phyloP scores from a whole-genome alignment of 2,797 vertebrate genomes.

The Sphaeramia orbicularis region DNA sequence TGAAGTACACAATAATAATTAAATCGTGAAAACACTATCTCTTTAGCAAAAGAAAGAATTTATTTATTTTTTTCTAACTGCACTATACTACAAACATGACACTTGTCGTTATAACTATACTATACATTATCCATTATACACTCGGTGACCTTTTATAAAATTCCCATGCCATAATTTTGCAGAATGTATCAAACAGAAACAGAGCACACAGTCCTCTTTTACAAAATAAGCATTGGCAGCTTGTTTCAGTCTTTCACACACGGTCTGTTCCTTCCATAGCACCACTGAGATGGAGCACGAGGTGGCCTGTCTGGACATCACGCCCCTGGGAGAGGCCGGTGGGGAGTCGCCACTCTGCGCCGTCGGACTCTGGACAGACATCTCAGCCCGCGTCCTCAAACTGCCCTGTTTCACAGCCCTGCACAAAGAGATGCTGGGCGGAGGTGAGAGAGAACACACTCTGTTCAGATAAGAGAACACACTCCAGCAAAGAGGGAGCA shows the following conservation, averaged over 20 bases:
- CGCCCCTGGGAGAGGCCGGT: conserved; percentile 90
- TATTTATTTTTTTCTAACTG: too few relatives aligned
- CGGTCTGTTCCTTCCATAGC: conserved; percentile 72
- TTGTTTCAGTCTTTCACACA: conserved; percentile 10
- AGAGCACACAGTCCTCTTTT: background rate
- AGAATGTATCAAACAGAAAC: too few relatives aligned
- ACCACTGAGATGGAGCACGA: conserved; percentile 98
- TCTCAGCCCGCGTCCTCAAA: conserved; percentile 95
- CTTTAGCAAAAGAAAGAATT: too few relatives aligned
- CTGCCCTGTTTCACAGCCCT: conserved; percentile 94
- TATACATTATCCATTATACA: too few relatives aligned
- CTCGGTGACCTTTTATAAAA: too few relatives aligned
- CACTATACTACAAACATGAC: too few relatives aligned
- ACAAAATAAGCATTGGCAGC: background rate
- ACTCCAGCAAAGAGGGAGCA: too few relatives aligned
- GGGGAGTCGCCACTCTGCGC: conserved; percentile 95
- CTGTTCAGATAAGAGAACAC: too few relatives aligned
- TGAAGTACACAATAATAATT: too few relatives aligned
- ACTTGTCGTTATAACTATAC: too few relatives aligned
- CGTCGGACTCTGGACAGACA: conserved; percentile 98
- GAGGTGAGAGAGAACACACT: conserved; percentile 87
- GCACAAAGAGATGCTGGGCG: conserved; percentile 99
- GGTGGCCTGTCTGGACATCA: conserved; percentile 98
- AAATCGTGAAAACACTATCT: too few relatives aligned
- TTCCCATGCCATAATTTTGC: too few relatives aligned